Base-by-base conservation (phyloP, 2,113 vertebrate genomes). In the Paracanthobrama guichenoti region DNA sequence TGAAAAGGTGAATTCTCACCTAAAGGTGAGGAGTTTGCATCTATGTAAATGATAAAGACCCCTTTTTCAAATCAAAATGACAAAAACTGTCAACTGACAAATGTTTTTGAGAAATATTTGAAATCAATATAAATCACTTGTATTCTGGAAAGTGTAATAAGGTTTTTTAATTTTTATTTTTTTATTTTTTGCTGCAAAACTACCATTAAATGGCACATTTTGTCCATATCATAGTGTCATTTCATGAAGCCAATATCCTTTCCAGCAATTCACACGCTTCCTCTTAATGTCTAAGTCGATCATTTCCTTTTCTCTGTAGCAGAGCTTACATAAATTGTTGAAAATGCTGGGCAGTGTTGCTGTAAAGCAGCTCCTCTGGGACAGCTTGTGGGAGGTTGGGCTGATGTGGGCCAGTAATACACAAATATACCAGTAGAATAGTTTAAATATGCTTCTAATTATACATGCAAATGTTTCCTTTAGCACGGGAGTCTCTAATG, bases 371-470 rank as follows among this genome's bases (percentile, higher is more conserved):
- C 46, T 82, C 79, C 79, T 50, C n/a, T 26, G 66, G 50, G 79
- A 69, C 48, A 69, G 28, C 66, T 71, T 71, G 79, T 39, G 28
- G 79, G 66, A 82, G 66, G 48, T 9, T 71, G 46, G 62, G 24
- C 26, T 81, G 48, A 24, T 71, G 10, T 50, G 12, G 46, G 46
- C 66, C 60, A 42, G 79, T 55, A 82, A 55, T 57, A 48, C 31
- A 42, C 79, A 55, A 57, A 22, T 69, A 66, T 31, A 28, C 26
- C 16, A 67, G 46, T 22, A 4, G 72, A 74, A 50, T 74, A 75
- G 7, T 75, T 75, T 53, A 62, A 79, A 79, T 64, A 80, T 67
- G 46, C 44, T 80, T 66, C 78, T 66, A 67, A 50, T 31, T 67
- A 80, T 66, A 64, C 11, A 66, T 20, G 31, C 10, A 24, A 59